These are phyloP conservation scores for Fukomys damarensis DNA, from an alignment of 2,113 vertebrate species.

Conservation along the genomic window DNA sequence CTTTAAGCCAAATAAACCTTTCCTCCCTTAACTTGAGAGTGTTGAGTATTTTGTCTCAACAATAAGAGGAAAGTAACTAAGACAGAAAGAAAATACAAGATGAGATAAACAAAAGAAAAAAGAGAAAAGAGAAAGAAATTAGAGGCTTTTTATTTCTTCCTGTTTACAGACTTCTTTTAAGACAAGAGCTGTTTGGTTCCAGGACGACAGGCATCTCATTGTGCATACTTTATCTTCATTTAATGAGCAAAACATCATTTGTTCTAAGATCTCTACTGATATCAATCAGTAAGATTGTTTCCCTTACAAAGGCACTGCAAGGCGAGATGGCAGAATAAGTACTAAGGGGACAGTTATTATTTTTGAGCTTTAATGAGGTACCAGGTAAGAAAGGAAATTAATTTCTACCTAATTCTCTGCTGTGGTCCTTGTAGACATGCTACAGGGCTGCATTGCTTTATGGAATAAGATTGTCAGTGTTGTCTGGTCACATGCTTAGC, in stretches of 20 bases:
- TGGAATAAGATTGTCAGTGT: background rate
- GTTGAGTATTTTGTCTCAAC: too few species aligned
- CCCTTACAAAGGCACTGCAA: background rate
- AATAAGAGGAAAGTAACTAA: too few species aligned
- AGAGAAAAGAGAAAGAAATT: background rate
- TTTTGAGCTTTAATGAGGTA: conserved; percentile 61
- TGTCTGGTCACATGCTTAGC: background rate
- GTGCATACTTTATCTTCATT: background rate
- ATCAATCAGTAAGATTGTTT: conserved; percentile 13
- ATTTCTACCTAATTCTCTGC: conserved; percentile 32
- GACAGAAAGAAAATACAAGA: background rate
- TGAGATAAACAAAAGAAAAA: background rate
- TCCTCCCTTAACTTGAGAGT: too few species aligned
- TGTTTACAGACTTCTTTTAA: background rate
- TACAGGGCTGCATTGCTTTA: background rate
- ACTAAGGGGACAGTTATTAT: conserved; percentile 9
- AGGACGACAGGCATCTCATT: background rate
- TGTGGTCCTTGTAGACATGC: background rate
- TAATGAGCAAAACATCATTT: background rate
- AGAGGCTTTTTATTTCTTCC: background rate
- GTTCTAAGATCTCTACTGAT: background rate
- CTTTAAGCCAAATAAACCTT: too few species aligned
- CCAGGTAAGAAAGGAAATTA: conserved; percentile 4
- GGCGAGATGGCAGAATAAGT: background rate
- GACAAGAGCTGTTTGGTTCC: background rate